Evolutionary conservation across 1,140 invertebrate genomes (phyloP).

Genomic region (Drosophila teissieri): DNA sequence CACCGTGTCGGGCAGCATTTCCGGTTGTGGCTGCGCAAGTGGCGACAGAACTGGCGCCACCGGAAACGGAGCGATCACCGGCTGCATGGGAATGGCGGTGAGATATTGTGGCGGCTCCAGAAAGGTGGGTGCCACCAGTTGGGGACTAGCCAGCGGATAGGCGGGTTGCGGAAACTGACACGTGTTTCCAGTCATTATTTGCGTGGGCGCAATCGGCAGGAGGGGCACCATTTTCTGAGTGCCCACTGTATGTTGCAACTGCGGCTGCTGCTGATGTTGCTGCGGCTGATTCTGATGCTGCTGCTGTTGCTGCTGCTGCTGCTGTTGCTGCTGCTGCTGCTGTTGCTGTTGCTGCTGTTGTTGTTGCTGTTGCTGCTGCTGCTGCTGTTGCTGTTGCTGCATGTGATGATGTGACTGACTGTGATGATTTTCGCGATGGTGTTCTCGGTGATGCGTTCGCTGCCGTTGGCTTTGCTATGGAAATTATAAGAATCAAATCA

Average conservation of each 20-base stretch:
- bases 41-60: constrained; percentile 84
- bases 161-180: constrained; percentile 69
- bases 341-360: constrained; percentile 4
- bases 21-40: constrained; percentile 59
- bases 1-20: constrained; percentile 63
- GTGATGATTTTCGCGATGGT: constrained; percentile 36
- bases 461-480: constrained; percentile 64
- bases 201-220: constrained; percentile 56
- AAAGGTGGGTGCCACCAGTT: constrained; percentile 84
- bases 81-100: constrained; percentile 87
- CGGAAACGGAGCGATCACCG: constrained; percentile 85
- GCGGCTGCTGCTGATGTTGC: constrained; percentile 41
- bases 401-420: constrained; percentile 51
- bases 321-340: constrained; percentile 34
- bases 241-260: constrained; percentile 41
- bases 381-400: constrained; percentile 31
- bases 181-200: constrained; percentile 56
- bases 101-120: constrained; percentile 88
- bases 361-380: constrained; percentile 49
- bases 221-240: constrained; percentile 64
- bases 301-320: constrained; percentile 37
- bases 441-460: constrained; percentile 60
- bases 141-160: constrained; percentile 67
- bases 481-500: background rate
- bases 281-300: constrained; percentile 24